phyloP scores from a whole-genome alignment of 2,113 vertebrate species.

The Erythrolamprus reginae region DNA sequence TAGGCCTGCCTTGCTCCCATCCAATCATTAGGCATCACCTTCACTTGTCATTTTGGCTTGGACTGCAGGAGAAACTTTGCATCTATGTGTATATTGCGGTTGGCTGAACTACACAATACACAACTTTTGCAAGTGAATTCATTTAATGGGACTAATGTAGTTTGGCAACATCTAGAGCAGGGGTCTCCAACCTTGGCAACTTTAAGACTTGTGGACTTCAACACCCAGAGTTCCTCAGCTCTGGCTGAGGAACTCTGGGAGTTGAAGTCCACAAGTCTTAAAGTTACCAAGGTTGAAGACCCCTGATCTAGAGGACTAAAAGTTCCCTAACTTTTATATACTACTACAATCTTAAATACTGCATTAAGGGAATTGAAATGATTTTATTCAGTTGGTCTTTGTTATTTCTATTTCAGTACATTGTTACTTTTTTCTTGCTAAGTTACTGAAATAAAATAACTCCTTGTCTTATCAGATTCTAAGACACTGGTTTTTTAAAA shows the following conservation, averaged over 20 bases:
- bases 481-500: not conserved
- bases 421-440: not conserved
- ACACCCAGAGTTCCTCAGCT: too few species aligned
- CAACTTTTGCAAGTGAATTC: not conserved
- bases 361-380: not conserved
- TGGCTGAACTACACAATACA: not conserved
- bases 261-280: too few species aligned
- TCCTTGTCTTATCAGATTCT: slow-evolving; percentile 17
- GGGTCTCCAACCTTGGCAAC: too few species aligned
- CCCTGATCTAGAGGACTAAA: not conserved
- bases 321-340: not conserved
- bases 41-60: not conserved
- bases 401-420: not conserved
- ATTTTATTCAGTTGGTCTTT: not conserved
- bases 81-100: not conserved
- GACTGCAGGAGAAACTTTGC: not conserved
- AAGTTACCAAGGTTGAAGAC: too few species aligned
- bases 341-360: not conserved
- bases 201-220: too few species aligned
- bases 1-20: not conserved
- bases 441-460: slow-evolving; percentile 22
- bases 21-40: not conserved
- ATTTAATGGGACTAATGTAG: not conserved
- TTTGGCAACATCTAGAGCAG: not conserved
- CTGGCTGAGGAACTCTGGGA: too few species aligned